A percentile compares a stretch with the other conserved stretches of the same genome.
phyloP scores from a whole-genome alignment of 35 echinoderm and acorn worm genomes.

The Heliocidaris tuberculata region DNA sequence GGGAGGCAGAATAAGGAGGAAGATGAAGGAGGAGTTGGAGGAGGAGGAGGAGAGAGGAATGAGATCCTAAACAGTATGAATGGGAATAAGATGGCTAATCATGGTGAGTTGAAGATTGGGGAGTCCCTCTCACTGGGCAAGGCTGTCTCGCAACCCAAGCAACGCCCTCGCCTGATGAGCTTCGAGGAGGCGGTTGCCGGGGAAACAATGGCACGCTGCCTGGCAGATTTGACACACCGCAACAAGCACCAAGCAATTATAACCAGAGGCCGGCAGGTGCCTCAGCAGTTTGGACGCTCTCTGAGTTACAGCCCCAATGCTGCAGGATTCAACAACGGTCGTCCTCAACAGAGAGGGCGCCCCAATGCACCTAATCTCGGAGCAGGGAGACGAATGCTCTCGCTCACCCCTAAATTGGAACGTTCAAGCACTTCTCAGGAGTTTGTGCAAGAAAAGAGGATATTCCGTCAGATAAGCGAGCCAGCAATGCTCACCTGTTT shows the following conservation, averaged over 20 bases:
- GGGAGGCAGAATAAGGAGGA: neutral
- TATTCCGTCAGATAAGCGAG: constrained; percentile 40
- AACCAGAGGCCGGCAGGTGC: neutral
- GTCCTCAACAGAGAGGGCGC: neutral
- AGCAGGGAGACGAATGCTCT: neutral
- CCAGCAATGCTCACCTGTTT: constrained; percentile 26
- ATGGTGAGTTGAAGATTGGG: neutral
- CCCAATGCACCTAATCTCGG: neutral
- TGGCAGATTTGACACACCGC: constrained; percentile 46
- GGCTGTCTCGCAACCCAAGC: constrained; percentile 2
- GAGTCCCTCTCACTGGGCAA: neutral
- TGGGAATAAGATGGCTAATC: neutral
- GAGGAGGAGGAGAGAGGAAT: neutral
- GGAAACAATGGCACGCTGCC: constrained; percentile 60
- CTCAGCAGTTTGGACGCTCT: constrained; percentile 14
- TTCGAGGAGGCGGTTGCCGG: constrained; percentile 59
- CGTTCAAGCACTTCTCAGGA: constrained; percentile 22
- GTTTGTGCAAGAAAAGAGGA: constrained; percentile 36
- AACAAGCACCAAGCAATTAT: constrained; percentile 42
- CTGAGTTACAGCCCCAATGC: constrained; percentile 22
- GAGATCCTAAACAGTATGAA: neutral
- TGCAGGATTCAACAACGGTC: neutral
- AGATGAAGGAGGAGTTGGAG: neutral
- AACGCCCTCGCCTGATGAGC: constrained; percentile 49
- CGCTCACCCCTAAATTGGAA: neutral